These are phyloP conservation scores for Lacerta bilineata DNA, from an alignment of 2,797 vertebrate species.

Conservation along the genomic window DNA sequence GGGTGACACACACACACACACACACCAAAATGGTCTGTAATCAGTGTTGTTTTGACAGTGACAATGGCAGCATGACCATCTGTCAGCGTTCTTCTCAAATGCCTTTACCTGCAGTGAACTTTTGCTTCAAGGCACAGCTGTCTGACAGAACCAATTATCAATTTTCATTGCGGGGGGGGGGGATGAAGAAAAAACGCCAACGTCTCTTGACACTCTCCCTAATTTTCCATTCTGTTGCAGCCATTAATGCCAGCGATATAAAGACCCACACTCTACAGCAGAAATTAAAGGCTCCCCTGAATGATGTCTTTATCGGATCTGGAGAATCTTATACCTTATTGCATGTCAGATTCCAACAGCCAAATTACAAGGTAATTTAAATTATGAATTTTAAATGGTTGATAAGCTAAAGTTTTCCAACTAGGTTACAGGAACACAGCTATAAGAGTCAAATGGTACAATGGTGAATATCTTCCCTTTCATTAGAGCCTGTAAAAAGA, in stretches of 20 bases:
- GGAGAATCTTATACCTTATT: constrained; percentile 25
- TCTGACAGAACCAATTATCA: constrained; percentile 25
- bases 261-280: constrained; percentile 26
- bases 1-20: background rate
- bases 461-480: constrained; percentile 22
- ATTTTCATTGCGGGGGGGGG: background rate
- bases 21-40: background rate
- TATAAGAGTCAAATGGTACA: constrained; percentile 22
- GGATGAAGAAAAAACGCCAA: background rate
- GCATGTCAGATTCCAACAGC: constrained; percentile 29
- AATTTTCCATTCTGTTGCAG: constrained; percentile 36
- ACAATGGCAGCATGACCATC: background rate
- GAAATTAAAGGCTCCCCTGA: constrained; percentile 4
- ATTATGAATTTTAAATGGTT: constrained; percentile 29
- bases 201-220: background rate
- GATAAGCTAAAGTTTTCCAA: constrained; percentile 24
- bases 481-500: constrained; percentile 21
- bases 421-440: constrained; percentile 1
- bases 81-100: constrained; percentile 9
- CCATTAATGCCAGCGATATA: background rate
- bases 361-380: constrained; percentile 34
- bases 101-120: constrained; percentile 29
- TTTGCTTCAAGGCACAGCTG: constrained; percentile 31
- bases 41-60: constrained; percentile 28
- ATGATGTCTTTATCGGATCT: constrained; percentile 36